Percentiles rank a stretch among this genome's conserved stretches.
Conservation (phyloP, 2,888 invertebrate genomes). For the Synanthedon myopaeformis region DNA sequence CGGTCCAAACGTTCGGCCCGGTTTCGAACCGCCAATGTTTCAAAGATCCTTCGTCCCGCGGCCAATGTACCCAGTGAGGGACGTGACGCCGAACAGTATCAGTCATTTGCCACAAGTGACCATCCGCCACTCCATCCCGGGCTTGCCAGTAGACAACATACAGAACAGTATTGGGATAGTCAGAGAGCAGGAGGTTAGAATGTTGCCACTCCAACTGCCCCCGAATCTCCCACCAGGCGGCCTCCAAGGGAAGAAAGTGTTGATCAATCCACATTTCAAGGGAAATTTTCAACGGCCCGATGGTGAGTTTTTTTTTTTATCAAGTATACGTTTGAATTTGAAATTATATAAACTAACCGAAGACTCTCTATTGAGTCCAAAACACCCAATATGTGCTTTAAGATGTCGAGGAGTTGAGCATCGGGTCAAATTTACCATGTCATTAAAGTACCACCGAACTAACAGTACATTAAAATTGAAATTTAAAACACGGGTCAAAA, state of each 20-base stretch:
- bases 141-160: constrained; percentile 5
- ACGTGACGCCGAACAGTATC: constrained; percentile 26
- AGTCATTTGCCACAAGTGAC: constrained; percentile 46
- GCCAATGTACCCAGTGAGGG: constrained; percentile 28
- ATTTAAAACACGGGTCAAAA: too few species aligned
- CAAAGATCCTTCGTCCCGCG: constrained; percentile 21
- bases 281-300: constrained; percentile 71
- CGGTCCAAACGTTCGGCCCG: constrained; percentile 12
- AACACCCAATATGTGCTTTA: too few species aligned
- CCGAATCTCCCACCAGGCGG: constrained; percentile 42
- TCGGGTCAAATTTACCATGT: too few species aligned
- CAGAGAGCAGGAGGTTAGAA: constrained; percentile 47
- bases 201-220: constrained; percentile 49
- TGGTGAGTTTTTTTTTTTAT: constrained; percentile 34
- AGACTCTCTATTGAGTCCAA: too few species aligned
- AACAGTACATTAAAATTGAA: too few species aligned
- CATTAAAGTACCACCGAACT: too few species aligned
- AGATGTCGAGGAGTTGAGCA: too few species aligned
- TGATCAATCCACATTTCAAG: constrained; percentile 77
- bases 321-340: too few species aligned
- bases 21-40: constrained; percentile 32
- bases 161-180: neutral
- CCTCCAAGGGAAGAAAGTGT: constrained; percentile 70
- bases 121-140: constrained; percentile 31
- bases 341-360: too few species aligned